Conservation (phyloP, 2,113 vertebrate species). For the Sus scrofa region DNA sequence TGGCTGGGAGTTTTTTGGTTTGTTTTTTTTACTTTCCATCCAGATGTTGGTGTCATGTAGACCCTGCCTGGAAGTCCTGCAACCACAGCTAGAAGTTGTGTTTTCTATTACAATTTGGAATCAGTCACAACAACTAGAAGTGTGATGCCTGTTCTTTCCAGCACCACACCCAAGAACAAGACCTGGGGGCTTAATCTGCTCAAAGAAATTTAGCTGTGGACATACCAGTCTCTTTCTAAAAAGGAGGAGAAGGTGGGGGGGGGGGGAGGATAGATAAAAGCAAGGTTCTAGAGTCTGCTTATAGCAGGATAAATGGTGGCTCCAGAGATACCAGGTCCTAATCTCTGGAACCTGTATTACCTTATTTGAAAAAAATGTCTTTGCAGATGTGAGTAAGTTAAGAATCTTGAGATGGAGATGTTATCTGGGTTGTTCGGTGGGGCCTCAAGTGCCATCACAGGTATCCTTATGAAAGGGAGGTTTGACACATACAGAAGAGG, state of each 20-base stretch:
- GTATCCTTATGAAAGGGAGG: neutral
- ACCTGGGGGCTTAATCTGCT: neutral
- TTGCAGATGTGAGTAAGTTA: neutral
- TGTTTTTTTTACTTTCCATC: conserved; percentile 43
- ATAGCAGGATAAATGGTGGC: neutral
- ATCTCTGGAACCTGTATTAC: neutral
- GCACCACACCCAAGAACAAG: neutral
- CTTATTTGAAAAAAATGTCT: conserved; percentile 8
- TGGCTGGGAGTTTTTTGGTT: neutral
- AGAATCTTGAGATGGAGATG: neutral
- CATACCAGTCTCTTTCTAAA: neutral
- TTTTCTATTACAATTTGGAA: conserved; percentile 60
- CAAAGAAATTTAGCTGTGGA: neutral
- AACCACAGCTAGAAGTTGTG: neutral
- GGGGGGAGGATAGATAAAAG: neutral
- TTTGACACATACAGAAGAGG: neutral
- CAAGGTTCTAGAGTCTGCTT: neutral
- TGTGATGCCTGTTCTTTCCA: neutral
- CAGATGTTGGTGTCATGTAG: conserved; percentile 67
- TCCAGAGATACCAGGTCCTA: neutral
- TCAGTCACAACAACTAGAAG: conserved; percentile 36
- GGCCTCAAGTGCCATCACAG: neutral
- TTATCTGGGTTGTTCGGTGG: neutral
- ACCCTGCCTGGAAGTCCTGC: conserved; percentile 29
- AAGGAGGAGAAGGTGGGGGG: neutral